Evolutionary conservation across 2,888 invertebrate genomes (phyloP).

Genomic region (Mycogona germanica): DNA sequence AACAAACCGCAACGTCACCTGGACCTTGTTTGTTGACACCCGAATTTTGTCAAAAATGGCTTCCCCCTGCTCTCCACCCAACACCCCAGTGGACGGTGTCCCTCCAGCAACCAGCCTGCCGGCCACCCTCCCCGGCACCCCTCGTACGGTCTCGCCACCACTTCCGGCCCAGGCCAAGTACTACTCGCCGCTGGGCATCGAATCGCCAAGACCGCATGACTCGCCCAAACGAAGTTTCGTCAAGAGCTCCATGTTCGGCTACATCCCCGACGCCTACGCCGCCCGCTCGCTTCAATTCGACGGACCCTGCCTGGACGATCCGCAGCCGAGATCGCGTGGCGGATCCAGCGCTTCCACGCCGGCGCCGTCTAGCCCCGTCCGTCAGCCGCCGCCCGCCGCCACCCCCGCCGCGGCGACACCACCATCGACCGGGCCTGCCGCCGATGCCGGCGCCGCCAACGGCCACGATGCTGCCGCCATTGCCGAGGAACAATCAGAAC

Average conservation of each 20-base stretch:
- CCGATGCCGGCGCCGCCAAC: not conserved
- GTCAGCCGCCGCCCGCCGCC: not conserved
- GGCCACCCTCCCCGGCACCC: too few species aligned
- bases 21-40: too few species aligned
- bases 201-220: conserved; percentile 1
- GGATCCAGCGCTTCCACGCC: conserved; percentile 6
- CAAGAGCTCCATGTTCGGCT: conserved; percentile 30
- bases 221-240: conserved; percentile 19
- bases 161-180: conserved; percentile 5
- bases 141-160: conserved; percentile 2
- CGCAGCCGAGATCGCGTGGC: not conserved
- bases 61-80: too few species aligned
- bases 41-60: too few species aligned
- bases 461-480: not conserved
- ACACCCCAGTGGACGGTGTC: too few species aligned
- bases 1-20: too few species aligned
- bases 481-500: not conserved
- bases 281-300: conserved; percentile 24
- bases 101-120: too few species aligned
- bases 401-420: not conserved
- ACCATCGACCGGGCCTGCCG: not conserved
- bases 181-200: conserved; percentile 11
- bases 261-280: conserved; percentile 28
- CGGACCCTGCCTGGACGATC: not conserved
- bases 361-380: not conserved